These are phyloP conservation scores for Ophioninae sp. DNA, from an alignment of 2,888 invertebrate genomes.

Conservation along the genomic window DNA sequence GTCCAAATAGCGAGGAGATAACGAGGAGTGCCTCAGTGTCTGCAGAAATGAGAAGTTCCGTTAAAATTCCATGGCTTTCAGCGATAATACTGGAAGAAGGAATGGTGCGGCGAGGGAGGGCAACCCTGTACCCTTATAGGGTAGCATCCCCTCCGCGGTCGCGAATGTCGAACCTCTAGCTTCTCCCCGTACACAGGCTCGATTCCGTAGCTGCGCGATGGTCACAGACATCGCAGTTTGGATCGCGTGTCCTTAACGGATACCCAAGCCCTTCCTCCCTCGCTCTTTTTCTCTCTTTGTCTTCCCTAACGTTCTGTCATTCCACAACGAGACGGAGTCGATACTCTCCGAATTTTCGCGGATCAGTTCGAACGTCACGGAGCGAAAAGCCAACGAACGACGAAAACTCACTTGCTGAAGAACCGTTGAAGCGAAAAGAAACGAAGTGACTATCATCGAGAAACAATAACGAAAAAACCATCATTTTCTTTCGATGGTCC, in stretches of 20 bases:
- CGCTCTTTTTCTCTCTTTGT: constrained; percentile 60
- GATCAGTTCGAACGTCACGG: constrained; percentile 47
- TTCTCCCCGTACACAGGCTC: constrained; percentile 56
- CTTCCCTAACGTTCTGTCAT: constrained; percentile 63
- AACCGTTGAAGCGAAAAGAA: background rate
- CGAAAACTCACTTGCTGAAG: constrained; percentile 1
- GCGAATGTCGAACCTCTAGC: constrained; percentile 50
- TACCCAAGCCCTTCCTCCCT: constrained; percentile 63
- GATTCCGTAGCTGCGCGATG: constrained; percentile 75
- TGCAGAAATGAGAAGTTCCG: background rate
- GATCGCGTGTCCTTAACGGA: constrained; percentile 77
- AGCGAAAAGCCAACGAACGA: constrained; percentile 29
- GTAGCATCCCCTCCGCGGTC: constrained; percentile 69
- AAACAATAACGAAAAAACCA: background rate
- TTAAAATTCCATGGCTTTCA: constrained; percentile 59
- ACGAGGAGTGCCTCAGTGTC: background rate
- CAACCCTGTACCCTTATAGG: background rate
- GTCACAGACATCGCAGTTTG: constrained; percentile 76
- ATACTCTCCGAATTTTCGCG: constrained; percentile 65
- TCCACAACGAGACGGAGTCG: constrained; percentile 70
- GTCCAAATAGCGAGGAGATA: background rate
- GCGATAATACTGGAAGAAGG: constrained; percentile 54
- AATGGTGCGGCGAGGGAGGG: constrained; percentile 64
- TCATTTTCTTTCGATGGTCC: background rate
- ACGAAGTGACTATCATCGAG: background rate